Percentiles rank a stretch among this genome's conserved stretches.
phyloP scores from a whole-genome alignment of 2,797 vertebrate species.

The Eptatretus atami region DNA sequence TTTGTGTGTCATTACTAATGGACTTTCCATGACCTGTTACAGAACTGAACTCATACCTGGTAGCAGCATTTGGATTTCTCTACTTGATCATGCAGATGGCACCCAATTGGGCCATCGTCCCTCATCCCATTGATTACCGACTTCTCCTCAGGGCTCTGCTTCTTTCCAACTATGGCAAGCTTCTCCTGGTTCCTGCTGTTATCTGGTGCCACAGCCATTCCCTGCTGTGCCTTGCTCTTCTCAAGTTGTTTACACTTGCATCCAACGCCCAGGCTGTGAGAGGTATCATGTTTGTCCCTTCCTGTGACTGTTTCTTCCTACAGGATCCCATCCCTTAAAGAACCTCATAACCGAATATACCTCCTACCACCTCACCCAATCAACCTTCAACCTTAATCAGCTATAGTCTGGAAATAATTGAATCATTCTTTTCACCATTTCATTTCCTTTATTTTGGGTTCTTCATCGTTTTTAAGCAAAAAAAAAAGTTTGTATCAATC shows the following conservation, averaged over 20 bases:
- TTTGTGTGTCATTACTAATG: neutral
- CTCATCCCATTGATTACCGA: conserved; percentile 12
- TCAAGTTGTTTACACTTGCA: conserved; percentile 58
- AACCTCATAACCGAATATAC: no score
- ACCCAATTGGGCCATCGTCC: neutral
- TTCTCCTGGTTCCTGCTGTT: conserved; percentile 59
- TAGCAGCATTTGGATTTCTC: neutral
- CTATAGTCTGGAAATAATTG: no score
- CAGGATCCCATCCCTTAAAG: no score
- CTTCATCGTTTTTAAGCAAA: no score
- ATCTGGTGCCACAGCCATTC: conserved; percentile 94
- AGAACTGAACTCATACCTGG: neutral
- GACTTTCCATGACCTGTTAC: neutral
- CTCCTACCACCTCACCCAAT: no score
- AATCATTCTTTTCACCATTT: no score
- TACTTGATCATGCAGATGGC: neutral
- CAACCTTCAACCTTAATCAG: no score
- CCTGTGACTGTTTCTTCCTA: neutral
- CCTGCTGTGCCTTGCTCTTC: conserved; percentile 43
- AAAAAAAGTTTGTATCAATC: no score
- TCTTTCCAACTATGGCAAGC: conserved; percentile 69
- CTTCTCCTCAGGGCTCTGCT: conserved; percentile 47
- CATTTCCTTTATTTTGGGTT: no score
- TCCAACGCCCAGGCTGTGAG: conserved; percentile 66
- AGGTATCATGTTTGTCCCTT: conserved; percentile 17